Percentiles rank a stretch among this genome's conserved stretches.
These are phyloP conservation scores for Chauna torquata DNA, from an alignment of 2,113 vertebrate species.

Conservation along the genomic window DNA sequence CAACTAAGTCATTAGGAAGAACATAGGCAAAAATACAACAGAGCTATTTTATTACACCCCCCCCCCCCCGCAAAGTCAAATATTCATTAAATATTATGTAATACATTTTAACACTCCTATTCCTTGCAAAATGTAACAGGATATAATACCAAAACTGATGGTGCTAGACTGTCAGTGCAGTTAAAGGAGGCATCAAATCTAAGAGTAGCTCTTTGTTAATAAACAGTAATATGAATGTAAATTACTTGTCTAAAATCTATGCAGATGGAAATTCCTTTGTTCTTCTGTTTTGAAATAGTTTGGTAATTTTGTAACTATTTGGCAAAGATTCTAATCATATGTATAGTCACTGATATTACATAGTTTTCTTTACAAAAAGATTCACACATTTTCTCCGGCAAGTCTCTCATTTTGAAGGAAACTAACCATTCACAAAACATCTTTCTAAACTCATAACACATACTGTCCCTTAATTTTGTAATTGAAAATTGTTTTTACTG, in stretches of 20 bases:
- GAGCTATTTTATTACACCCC: not conserved
- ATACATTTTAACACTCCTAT: not conserved
- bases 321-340: not conserved
- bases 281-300: not conserved
- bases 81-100: not conserved
- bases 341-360: not conserved
- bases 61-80: not conserved
- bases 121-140: not conserved
- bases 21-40: not conserved
- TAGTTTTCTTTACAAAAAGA: not conserved
- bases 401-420: not conserved
- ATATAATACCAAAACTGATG: not conserved
- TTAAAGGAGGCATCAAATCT: not conserved
- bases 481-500: not conserved
- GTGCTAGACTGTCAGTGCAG: not conserved
- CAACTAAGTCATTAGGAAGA: not conserved
- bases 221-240: not conserved
- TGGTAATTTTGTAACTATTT: not conserved
- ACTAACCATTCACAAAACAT: not conserved
- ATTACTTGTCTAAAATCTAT: not conserved
- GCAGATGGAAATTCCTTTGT: not conserved
- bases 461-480: not conserved
- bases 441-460: not conserved
- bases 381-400: not conserved
- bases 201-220: not conserved